phyloP scores from a whole-genome alignment of 1,140 invertebrate species.

The Drosophila malerkotliana region DNA sequence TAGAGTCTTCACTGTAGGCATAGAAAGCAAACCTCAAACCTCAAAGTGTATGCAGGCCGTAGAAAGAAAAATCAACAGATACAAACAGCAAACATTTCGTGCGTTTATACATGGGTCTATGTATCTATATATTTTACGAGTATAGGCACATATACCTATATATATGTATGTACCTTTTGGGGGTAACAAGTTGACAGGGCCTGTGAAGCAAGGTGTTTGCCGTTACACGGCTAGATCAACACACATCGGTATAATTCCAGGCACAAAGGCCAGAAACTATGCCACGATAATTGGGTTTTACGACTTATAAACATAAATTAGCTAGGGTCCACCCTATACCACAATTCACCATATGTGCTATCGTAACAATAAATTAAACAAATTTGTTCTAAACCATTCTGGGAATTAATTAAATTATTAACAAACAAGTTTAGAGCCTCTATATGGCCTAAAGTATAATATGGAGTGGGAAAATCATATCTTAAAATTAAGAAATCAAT shows the following conservation, averaged over 20 bases:
- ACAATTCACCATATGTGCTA: neutral
- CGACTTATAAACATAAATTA: constrained; percentile 31
- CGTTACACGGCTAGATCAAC: constrained; percentile 37
- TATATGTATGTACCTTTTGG: constrained; percentile 6
- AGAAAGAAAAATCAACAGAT: constrained; percentile 47
- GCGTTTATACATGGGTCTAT: constrained; percentile 10
- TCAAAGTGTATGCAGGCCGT: constrained; percentile 32
- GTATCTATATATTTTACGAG: constrained; percentile 10
- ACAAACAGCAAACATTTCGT: constrained; percentile 33
- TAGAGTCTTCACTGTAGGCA: constrained; percentile 7
- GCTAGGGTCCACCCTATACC: neutral
- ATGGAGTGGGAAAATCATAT: neutral
- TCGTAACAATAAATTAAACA: neutral
- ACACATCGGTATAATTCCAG: constrained; percentile 1
- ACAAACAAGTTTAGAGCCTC: neutral
- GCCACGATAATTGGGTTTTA: constrained; percentile 32
- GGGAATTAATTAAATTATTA: neutral
- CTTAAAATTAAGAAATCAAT: neutral
- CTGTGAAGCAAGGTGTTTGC: constrained; percentile 44
- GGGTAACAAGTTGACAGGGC: constrained; percentile 29
- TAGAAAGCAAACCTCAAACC: constrained; percentile 27
- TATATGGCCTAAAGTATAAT: too few relatives aligned
- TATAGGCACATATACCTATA: constrained; percentile 1
- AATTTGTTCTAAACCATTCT: constrained; percentile 1
- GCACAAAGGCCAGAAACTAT: constrained; percentile 9